phyloP scores from a whole-genome alignment of 2,113 vertebrate species.

The Sula dactylatra region DNA sequence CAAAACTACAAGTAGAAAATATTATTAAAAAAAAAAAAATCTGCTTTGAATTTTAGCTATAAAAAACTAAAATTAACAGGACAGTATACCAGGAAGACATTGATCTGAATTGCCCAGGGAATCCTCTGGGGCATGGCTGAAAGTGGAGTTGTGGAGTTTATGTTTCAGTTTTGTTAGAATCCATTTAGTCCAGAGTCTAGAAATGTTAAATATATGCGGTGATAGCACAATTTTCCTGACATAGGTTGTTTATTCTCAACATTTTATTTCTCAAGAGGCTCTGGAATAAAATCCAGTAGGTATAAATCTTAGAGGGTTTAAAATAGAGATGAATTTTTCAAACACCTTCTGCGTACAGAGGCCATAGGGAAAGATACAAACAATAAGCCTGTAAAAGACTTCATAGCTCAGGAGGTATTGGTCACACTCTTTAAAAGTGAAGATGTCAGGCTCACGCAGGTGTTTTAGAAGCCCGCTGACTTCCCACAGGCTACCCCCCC shows the following conservation, averaged over 20 bases:
- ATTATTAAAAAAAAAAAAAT: background rate
- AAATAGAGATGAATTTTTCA: background rate
- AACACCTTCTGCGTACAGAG: background rate
- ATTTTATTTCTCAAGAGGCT: background rate
- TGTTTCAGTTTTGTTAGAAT: conserved; percentile 1
- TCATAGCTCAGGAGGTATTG: background rate
- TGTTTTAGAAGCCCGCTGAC: background rate
- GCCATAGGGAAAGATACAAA: background rate
- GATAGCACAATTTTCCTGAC: background rate
- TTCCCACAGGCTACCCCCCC: background rate
- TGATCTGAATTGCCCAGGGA: background rate
- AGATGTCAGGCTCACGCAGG: background rate
- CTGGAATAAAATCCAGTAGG: background rate
- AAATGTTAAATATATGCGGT: background rate
- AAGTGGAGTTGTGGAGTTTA: background rate
- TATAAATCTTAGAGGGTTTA: background rate
- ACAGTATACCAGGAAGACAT: background rate
- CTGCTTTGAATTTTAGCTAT: background rate
- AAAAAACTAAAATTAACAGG: background rate
- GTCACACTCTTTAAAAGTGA: background rate
- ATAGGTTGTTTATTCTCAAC: background rate
- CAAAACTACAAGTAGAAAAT: background rate
- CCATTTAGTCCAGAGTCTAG: background rate
- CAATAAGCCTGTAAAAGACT: background rate
- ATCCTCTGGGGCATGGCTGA: background rate